These are phyloP conservation scores for Gouania willdenowi DNA, from an alignment of 2,797 vertebrate species.

Conservation along the genomic window DNA sequence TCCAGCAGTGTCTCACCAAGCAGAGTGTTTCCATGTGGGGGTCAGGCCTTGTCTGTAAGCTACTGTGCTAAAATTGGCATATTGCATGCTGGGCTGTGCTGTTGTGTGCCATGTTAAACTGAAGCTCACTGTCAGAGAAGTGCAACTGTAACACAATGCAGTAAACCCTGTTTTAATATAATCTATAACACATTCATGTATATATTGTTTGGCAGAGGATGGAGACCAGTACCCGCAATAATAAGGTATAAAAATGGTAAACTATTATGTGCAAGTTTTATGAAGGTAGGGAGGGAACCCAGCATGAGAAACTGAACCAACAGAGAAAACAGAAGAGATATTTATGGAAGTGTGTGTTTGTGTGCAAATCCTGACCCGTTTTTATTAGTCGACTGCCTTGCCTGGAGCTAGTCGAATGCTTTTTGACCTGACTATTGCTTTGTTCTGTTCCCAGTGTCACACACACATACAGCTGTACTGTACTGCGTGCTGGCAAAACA, in stretches of 20 bases:
- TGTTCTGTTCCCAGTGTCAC: slow-evolving; percentile 2
- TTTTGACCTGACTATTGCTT: slow-evolving; percentile 16
- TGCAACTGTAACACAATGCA: slow-evolving; percentile 32
- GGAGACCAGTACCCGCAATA: no score
- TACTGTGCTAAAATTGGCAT: slow-evolving; percentile 56
- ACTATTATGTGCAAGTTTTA: no score
- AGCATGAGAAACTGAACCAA: slow-evolving; percentile 29
- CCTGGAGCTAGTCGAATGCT: slow-evolving; percentile 16
- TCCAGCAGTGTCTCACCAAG: slow-evolving; percentile 27
- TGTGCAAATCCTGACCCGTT: background rate
- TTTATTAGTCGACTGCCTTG: slow-evolving; percentile 4
- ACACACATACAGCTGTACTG: background rate
- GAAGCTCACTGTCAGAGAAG: slow-evolving; percentile 41
- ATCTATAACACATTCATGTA: no score
- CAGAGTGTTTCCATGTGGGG: slow-evolving; percentile 29
- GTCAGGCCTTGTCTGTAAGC: slow-evolving; percentile 45
- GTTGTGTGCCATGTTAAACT: slow-evolving; percentile 37
- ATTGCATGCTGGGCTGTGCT: slow-evolving; percentile 37
- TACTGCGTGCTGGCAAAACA: background rate
- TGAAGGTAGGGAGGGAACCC: slow-evolving; percentile 38
- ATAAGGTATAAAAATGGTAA: no score
- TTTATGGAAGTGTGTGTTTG: background rate
- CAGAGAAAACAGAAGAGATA: slow-evolving; percentile 14
- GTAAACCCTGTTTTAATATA: no score
- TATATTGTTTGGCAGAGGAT: no score